Evolutionary conservation across 2,797 vertebrate genomes (phyloP).

Genomic region (Carapus acus): DNA sequence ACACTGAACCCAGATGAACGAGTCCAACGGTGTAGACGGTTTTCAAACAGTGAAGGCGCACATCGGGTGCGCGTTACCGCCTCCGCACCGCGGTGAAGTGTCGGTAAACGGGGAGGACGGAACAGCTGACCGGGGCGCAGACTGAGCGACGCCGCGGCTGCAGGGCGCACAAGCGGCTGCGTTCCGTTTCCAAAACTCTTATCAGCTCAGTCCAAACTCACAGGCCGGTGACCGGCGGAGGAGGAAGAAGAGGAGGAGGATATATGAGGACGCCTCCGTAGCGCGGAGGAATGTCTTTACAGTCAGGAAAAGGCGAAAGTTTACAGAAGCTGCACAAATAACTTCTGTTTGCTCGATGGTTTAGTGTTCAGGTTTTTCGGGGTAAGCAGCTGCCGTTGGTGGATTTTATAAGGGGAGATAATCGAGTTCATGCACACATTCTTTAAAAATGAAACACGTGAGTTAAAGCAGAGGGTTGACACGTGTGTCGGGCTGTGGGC

Average conservation of each 20-base stretch:
- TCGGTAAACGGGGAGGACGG: no score
- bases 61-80: no score
- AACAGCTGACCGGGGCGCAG: slow-evolving; percentile 74
- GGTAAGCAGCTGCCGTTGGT: no score
- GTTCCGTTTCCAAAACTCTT: slow-evolving; percentile 77
- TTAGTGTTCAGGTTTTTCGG: no score
- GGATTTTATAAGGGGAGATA: no score
- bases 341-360: neutral
- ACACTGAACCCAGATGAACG: no score
- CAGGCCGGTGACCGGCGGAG: slow-evolving; percentile 69
- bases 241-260: slow-evolving; percentile 55
- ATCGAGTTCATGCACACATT: no score
- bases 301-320: slow-evolving; percentile 13
- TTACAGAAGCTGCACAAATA: slow-evolving; percentile 8
- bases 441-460: no score
- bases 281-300: slow-evolving; percentile 52
- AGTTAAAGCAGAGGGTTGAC: no score
- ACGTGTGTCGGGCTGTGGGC: no score
- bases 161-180: slow-evolving; percentile 72
- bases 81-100: neutral
- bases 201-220: slow-evolving; percentile 66
- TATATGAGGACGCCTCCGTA: slow-evolving; percentile 45
- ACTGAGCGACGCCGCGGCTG: slow-evolving; percentile 81
- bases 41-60: no score
- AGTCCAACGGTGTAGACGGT: no score